phyloP scores from a whole-genome alignment of 2,113 vertebrate genomes.

The Brachypteracias leptosomus region DNA sequence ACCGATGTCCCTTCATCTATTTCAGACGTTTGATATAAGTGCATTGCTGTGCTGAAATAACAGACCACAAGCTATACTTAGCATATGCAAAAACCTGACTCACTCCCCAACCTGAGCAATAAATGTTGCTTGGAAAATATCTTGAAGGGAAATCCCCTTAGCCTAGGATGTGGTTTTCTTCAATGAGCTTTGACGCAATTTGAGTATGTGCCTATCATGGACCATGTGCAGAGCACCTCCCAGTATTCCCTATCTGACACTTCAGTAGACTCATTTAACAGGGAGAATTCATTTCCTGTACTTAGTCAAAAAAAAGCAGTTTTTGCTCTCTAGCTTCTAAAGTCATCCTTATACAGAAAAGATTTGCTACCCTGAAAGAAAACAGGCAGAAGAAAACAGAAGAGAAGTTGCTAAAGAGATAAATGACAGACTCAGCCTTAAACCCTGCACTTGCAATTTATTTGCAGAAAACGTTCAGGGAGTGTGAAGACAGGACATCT shows the following conservation, averaged over 20 bases:
- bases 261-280: not conserved
- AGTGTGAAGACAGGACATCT: conserved; percentile 43
- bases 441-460: conserved; percentile 44
- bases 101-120: not conserved
- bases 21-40: not conserved
- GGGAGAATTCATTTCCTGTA: not conserved
- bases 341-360: not conserved
- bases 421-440: conserved; percentile 27
- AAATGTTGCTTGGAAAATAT: not conserved
- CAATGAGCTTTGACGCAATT: not conserved
- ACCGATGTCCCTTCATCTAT: not conserved
- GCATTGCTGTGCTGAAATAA: not conserved
- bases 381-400: not conserved
- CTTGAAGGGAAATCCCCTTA: not conserved
- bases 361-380: not conserved
- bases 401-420: conserved; percentile 24
- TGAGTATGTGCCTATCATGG: not conserved
- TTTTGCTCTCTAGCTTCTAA: not conserved
- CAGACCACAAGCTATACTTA: not conserved
- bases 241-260: not conserved
- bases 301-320: not conserved
- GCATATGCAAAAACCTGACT: not conserved
- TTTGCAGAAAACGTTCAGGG: conserved; percentile 14
- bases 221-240: not conserved
- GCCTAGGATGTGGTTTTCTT: not conserved